Base-by-base conservation (phyloP, 2,797 vertebrate genomes). In the Geotrypetes seraphini region DNA sequence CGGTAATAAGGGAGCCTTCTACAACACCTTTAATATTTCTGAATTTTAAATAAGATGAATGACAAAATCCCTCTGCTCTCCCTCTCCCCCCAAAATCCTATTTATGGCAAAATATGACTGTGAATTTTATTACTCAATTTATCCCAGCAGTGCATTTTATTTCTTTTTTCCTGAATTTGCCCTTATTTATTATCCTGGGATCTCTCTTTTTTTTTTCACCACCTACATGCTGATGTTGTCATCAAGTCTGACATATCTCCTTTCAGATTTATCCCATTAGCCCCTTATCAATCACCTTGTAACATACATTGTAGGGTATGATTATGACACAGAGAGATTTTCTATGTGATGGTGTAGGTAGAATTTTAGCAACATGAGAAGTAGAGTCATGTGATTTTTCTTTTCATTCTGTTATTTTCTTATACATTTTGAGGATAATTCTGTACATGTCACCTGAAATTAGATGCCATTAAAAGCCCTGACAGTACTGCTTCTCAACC, bases 41-140 rank as follows among this genome's bases (percentile, higher is more conserved):
- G 78, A 71, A 81, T 79, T 79, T 79, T 79, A 75, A 84, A 70
- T 64, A 72, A 73, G 50, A 59, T 41, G 55, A 71, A 70, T 75
- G 75, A 77, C 50, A 58, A 77, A 81, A 77, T 68, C 54, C 51
- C n/a, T n/a, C n/a, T n/a, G n/a, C n/a, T n/a, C n/a, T n/a, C n/a
- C n/a, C n/a, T n/a, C n/a, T n/a, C n/a, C n/a, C n/a, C n/a, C n/a
- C 44, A 73, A 75, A 77, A 40, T 47, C 60, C 62, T 73, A 71
- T 74, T 85, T 78, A 75, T 58, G 42, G 62, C 55, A 76, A 78
- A 77, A 75, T 75, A 78, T 67, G 63, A 69, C 50, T 50, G 69
- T 53, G 52, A 64, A 63, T 73, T 75, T 72, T 75, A 78, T 74
- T 73, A 77, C 73, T 79, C 59, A 58, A 69, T 79, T 74, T 75